These are phyloP conservation scores for Cerastis rubricosa DNA, from an alignment of 2,888 invertebrate genomes.

Conservation along the genomic window DNA sequence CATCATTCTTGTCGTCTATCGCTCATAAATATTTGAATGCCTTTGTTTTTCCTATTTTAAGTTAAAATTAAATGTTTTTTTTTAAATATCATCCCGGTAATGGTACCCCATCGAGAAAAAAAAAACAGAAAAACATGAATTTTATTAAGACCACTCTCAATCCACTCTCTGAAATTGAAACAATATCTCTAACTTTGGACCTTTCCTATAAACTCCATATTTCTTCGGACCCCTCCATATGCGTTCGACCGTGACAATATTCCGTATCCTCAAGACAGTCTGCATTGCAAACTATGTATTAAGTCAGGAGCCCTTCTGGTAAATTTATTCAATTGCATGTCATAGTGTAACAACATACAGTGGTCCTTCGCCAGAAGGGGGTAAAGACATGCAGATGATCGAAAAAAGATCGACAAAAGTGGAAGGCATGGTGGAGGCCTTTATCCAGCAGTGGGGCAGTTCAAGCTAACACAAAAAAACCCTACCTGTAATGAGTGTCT, in stretches of 20 bases:
- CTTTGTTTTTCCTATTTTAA: too few relatives aligned
- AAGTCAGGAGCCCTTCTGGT: conserved; percentile 32
- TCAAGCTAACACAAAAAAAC: too few relatives aligned
- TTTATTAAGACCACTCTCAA: neutral
- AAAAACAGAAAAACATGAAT: neutral
- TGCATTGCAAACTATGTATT: conserved; percentile 33
- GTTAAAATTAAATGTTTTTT: too few relatives aligned
- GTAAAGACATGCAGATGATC: too few relatives aligned
- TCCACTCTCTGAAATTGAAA: conserved; percentile 37
- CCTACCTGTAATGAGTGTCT: too few relatives aligned
- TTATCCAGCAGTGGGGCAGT: too few relatives aligned
- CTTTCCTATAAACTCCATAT: conserved; percentile 17
- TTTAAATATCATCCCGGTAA: too few relatives aligned
- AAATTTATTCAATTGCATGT: conserved; percentile 67
- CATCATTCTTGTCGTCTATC: too few relatives aligned
- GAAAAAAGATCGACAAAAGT: too few relatives aligned
- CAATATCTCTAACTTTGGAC: conserved; percentile 33
- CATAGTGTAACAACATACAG: conserved; percentile 19
- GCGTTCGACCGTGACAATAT: conserved; percentile 31
- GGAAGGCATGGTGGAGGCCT: too few relatives aligned
- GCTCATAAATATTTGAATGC: too few relatives aligned
- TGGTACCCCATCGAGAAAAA: too few relatives aligned
- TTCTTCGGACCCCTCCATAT: conserved; percentile 25
- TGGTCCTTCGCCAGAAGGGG: neutral
- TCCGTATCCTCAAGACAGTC: conserved; percentile 20